phyloP scores from a whole-genome alignment of 2,113 vertebrate species.

The Varanus komodoensis region DNA sequence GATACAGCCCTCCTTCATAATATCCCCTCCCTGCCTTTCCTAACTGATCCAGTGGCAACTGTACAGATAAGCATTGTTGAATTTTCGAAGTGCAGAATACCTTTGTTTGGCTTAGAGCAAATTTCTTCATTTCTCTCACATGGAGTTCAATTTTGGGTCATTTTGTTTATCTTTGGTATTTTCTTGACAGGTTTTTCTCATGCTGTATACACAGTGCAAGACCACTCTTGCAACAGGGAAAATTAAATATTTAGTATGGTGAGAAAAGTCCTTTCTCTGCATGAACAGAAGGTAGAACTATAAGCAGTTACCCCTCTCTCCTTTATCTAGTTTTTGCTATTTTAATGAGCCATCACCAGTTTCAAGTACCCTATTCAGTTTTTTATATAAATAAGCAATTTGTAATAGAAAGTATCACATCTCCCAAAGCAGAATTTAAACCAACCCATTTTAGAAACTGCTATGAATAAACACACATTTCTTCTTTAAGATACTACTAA shows the following conservation, averaged over 20 bases:
- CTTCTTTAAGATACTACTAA: background rate
- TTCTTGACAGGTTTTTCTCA: conserved; percentile 58
- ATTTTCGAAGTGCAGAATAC: conserved; percentile 1
- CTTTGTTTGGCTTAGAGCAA: conserved; percentile 49
- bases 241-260: conserved; percentile 40
- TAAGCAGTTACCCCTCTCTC: conserved; percentile 3
- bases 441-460: background rate
- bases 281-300: conserved; percentile 31
- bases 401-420: background rate
- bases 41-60: background rate
- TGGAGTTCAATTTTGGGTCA: conserved; percentile 61
- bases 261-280: conserved; percentile 27
- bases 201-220: conserved; percentile 38
- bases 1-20: conserved; percentile 20
- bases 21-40: conserved; percentile 23
- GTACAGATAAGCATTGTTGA: conserved; percentile 45
- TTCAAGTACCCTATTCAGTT: conserved; percentile 3
- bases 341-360: conserved; percentile 6
- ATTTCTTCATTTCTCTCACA: conserved; percentile 52
- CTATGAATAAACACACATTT: background rate
- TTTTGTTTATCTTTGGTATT: conserved; percentile 38
- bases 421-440: background rate
- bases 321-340: conserved; percentile 17
- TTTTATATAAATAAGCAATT: conserved; percentile 26
- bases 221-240: conserved; percentile 27